These are phyloP conservation scores for Epistrophella euchroma DNA, from an alignment of 2,888 invertebrate genomes.

Conservation along the genomic window DNA sequence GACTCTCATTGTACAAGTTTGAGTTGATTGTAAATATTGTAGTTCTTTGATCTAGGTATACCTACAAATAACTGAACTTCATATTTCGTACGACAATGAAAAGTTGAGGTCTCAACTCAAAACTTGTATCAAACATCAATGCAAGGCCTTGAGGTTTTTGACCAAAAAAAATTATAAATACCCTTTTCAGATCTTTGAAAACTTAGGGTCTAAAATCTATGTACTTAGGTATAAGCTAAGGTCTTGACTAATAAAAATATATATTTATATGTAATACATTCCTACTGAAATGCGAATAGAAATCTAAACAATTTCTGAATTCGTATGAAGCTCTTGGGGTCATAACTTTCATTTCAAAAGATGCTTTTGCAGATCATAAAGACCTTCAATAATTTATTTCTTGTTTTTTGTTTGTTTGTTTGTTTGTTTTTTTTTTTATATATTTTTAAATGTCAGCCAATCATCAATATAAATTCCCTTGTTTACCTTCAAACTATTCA, in stretches of 20 bases:
- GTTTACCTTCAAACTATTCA: slow-evolving; percentile 49
- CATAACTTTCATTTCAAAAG: slow-evolving; percentile 11
- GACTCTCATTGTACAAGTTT: neutral
- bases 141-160: neutral
- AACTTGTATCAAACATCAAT: too few relatives aligned
- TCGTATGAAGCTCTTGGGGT: neutral
- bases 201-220: too few relatives aligned
- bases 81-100: too few relatives aligned
- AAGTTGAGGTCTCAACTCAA: neutral
- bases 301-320: neutral
- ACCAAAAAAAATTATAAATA: neutral
- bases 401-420: neutral
- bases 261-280: too few relatives aligned
- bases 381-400: slow-evolving; percentile 16
- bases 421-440: neutral
- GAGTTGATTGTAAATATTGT: too few relatives aligned
- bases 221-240: neutral
- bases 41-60: too few relatives aligned
- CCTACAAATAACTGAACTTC: too few relatives aligned
- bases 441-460: slow-evolving; percentile 56
- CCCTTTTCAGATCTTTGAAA: neutral
- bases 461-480: slow-evolving; percentile 54
- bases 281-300: too few relatives aligned
- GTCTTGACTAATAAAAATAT: neutral
- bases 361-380: neutral